phyloP scores from a whole-genome alignment of 2,113 vertebrate genomes.

The Labrus mixtus region DNA sequence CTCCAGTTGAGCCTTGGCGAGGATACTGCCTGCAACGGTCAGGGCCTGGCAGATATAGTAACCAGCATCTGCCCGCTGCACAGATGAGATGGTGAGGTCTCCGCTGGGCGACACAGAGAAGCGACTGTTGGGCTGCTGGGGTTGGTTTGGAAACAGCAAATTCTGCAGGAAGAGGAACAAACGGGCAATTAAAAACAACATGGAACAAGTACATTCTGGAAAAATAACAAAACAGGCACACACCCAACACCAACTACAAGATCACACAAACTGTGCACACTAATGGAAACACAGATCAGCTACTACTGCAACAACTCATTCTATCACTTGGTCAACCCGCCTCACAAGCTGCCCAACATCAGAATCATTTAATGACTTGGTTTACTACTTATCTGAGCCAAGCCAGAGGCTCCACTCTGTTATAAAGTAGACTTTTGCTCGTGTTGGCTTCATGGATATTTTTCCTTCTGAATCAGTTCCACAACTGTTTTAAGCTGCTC shows the following conservation, averaged over 20 bases:
- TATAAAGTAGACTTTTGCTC: conserved; percentile 37
- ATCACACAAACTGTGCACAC: conserved; percentile 7
- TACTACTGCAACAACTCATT: conserved; percentile 38
- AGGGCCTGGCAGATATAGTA: conserved; percentile 99
- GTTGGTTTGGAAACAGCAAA: conserved; percentile 97
- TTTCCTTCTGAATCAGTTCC: conserved; percentile 45
- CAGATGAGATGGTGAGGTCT: conserved; percentile 93
- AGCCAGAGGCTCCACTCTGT: conserved; percentile 54
- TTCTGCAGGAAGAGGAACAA: conserved; percentile 85
- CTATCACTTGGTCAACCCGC: conserved; percentile 43
- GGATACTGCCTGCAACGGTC: conserved; percentile 97
- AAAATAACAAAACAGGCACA: conserved; percentile 37
- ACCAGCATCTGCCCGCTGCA: conserved; percentile 93
- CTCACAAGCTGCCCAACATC: conserved; percentile 34
- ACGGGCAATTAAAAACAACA: conserved; percentile 52
- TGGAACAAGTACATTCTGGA: conserved; percentile 47
- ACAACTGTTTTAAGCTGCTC: conserved; percentile 43
- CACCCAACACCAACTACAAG: neutral
- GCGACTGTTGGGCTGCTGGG: conserved; percentile 93
- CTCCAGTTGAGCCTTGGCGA: conserved; percentile 98
- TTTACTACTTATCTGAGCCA: conserved; percentile 51
- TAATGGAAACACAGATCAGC: conserved; percentile 16
- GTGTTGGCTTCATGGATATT: conserved; percentile 40
- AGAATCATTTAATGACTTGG: conserved; percentile 43
- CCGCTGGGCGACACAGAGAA: conserved; percentile 94